Evolutionary conservation across 2,888 invertebrate genomes (phyloP), one percentile per base, ranked within the genome.

Genomic region (Onthophagus sagittarius): DNA sequence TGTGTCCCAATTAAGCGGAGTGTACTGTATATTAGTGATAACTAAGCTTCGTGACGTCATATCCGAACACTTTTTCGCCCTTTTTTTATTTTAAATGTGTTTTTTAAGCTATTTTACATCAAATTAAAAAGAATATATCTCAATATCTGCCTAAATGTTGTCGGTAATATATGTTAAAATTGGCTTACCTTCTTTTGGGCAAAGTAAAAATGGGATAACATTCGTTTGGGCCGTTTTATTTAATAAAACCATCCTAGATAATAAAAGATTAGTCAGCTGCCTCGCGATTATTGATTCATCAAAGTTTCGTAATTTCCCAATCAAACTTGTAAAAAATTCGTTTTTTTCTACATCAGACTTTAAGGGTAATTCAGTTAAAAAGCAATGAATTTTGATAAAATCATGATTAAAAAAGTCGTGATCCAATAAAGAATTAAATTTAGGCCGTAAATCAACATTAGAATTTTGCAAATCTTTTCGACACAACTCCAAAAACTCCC

Each of bases 341-440:
- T 90, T 88, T 82, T 93, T 96, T 78, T 96, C 95, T 71, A 87
- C 87, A 78, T 92, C 92, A 73, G 87, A 88, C 84, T 96, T 96
- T 62, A 96, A 82, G 0, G 96, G 94, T 71, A 97, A 86, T 82
- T 94, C 94, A 79, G 91, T 91, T 0, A 97, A 86, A 85, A 96
- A 96, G 76, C 93, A 92, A 83, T 95, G 91, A 78, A 96, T 93
- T 15, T 89, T 87, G 75, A 96, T 91, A 83, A 96, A 96, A 80
- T 95, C 94, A 82, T 95, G 94, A 79, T 92, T 94, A 82, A 94
- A 96, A 84, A 94, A 94, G 67, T 90, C 89, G 85, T 95, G 94
- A 71, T 89, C 85, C 1, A 94, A 85, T 33, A 94, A 86, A 15
- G 89, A 88, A 5, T 89, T 88, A 39, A 96, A 86, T 76, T 88